Evolutionary conservation across 2,888 invertebrate species (phyloP), one percentile per base, ranked within the genome.

Genomic region (Hoplodrina ambigua): DNA sequence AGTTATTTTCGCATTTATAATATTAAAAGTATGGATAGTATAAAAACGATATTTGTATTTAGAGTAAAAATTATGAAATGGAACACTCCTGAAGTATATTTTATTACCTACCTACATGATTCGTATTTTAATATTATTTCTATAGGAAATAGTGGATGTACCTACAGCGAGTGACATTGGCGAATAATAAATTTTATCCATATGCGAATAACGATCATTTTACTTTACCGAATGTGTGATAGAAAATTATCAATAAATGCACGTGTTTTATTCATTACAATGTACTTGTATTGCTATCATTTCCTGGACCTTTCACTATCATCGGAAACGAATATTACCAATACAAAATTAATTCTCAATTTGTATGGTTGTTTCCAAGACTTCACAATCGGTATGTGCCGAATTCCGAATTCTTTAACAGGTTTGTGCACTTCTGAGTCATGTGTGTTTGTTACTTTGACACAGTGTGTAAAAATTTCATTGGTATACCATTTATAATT

Each of bases 191-290:
- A 1, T 11, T 46, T 46, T 19, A 13, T 46, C 0, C 19, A 3
- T 56, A 37, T 46, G 55, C 11, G 4, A 64, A 52, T 52, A 30
- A 46, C 20, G 15, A 6, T 25, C 0, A 46, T 63, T 44, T 56
- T 37, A 37, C 37, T 37, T 37, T 11, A 44, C n/a, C n/a, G n/a
- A n/a, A 13, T 60, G 8, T 11, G 44, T 19, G 20, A 25, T 46
- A 70, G 3, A 46, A 55, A 56, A 41, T 69, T 81, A 80, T 80
- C 73, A 68, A 63, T 30, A 55, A 56, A 46, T 52, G 81, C 81
- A 81, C 81, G 83, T 83, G 81, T 50, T 60, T n/a, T 0, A 62
- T 44, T 46, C 10, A 46, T 33, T 58, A 10, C 37, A 59, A 46
- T 60, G 13, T 41, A 59, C 55, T 57, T 54, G 41, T 19, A 20